These are phyloP conservation scores for Dendrocincla tyrannina DNA, from an alignment of 2,797 vertebrate species.

Conservation along the genomic window DNA sequence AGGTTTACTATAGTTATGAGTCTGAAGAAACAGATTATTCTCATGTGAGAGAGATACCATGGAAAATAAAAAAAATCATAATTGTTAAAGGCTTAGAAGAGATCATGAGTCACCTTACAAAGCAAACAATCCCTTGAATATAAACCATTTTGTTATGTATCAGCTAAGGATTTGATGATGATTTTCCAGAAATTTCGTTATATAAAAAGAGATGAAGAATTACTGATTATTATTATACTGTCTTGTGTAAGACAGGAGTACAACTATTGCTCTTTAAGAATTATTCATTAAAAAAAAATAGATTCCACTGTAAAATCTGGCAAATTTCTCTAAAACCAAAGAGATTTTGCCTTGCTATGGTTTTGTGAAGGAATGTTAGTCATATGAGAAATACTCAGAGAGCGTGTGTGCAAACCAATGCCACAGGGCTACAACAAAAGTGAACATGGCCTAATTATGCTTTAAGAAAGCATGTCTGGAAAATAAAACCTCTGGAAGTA, in stretches of 20 bases:
- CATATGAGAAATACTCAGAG: not conserved
- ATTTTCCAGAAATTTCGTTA: not conserved
- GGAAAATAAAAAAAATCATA: not conserved
- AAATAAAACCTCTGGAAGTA: not conserved
- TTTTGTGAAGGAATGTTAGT: not conserved
- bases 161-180: not conserved
- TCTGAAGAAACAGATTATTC: not conserved
- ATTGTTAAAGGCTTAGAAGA: not conserved
- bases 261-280: not conserved
- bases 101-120: not conserved
- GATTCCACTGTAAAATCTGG: not conserved
- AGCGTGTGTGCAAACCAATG: not conserved
- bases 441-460: not conserved
- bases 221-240: not conserved
- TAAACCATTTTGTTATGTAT: not conserved
- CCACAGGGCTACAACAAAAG: not conserved
- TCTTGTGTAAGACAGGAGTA: not conserved
- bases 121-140: not conserved
- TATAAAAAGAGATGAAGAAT: not conserved
- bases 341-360: not conserved
- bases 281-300: not conserved
- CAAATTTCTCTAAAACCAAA: not conserved
- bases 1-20: not conserved
- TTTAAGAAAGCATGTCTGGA: not conserved
- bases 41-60: not conserved